Percentiles rank a stretch among this genome's conserved stretches.
Evolutionary conservation across 2,888 invertebrate species (phyloP).

Genomic region (Plusia festucae): DNA sequence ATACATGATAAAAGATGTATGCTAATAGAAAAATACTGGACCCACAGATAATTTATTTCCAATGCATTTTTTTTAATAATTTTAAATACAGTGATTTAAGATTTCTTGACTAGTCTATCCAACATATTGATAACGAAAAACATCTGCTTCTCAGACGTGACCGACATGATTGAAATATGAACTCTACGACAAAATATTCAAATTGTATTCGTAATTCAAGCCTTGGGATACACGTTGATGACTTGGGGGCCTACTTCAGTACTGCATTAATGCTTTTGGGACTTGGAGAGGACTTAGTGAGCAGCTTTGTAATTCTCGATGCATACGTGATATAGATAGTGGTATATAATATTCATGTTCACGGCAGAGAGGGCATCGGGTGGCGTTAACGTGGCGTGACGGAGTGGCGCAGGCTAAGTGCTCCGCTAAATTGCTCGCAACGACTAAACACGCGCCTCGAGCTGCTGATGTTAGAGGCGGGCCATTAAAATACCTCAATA

Average conservation of each 20-base stretch:
- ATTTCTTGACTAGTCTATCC: not conserved
- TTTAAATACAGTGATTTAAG: not conserved
- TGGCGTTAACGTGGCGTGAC: constrained; percentile 75
- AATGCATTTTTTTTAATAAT: no score
- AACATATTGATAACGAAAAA: constrained; percentile 2
- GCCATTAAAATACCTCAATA: constrained; percentile 50
- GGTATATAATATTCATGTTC: constrained; percentile 60
- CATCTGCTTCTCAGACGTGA: constrained; percentile 29
- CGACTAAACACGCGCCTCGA: constrained; percentile 64
- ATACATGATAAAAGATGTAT: no score
- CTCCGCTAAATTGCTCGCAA: constrained; percentile 77
- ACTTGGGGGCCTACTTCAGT: constrained; percentile 32
- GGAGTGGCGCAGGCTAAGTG: constrained; percentile 75
- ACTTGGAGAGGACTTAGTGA: constrained; percentile 37
- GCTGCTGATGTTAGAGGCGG: constrained; percentile 39
- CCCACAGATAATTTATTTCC: no score
- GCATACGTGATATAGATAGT: constrained; percentile 51
- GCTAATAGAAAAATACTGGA: no score
- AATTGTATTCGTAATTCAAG: constrained; percentile 23
- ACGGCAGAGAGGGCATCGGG: constrained; percentile 63
- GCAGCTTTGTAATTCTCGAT: constrained; percentile 39
- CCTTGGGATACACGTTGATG: constrained; percentile 22
- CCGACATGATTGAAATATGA: constrained; percentile 35
- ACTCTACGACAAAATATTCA: constrained; percentile 41
- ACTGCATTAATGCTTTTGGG: constrained; percentile 49